Evolutionary conservation across 2,113 vertebrate genomes (phyloP).

Genomic region (Urocolius indicus): DNA sequence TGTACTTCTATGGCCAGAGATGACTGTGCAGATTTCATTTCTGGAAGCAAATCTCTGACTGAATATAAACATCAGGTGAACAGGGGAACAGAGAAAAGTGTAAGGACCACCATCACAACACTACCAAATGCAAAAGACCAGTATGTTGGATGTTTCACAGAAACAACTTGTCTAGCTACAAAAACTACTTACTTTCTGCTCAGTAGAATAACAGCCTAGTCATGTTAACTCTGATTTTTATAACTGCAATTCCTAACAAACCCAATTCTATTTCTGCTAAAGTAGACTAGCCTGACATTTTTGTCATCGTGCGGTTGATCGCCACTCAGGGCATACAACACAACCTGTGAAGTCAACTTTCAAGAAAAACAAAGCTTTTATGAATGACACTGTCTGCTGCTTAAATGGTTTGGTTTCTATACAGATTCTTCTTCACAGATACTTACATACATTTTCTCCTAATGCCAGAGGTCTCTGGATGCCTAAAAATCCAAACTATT

Average conservation of each 20-base stretch:
- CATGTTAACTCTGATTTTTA: not conserved
- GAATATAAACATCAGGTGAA: not conserved
- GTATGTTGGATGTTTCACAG: not conserved
- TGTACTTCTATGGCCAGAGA: not conserved
- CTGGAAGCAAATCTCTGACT: not conserved
- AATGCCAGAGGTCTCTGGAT: not conserved
- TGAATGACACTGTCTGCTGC: not conserved
- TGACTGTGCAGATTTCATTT: not conserved
- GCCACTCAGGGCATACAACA: not conserved
- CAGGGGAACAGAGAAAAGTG: not conserved
- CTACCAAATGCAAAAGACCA: not conserved
- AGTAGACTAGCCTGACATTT: not conserved
- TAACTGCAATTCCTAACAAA: not conserved
- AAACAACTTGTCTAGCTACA: not conserved
- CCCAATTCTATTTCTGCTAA: not conserved
- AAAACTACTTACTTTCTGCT: not conserved
- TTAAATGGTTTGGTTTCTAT: not conserved
- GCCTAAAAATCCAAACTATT: not conserved
- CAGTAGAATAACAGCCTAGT: not conserved
- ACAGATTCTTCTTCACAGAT: not conserved
- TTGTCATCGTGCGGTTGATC: not conserved
- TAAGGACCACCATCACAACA: not conserved
- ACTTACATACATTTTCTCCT: not conserved
- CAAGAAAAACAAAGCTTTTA: not conserved
- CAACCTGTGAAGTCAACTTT: not conserved